A percentile compares a stretch with the other conserved stretches of the same genome.
Conservation (phyloP, 2,888 invertebrate species). For the Galeopsomyia nigrocyanea region DNA sequence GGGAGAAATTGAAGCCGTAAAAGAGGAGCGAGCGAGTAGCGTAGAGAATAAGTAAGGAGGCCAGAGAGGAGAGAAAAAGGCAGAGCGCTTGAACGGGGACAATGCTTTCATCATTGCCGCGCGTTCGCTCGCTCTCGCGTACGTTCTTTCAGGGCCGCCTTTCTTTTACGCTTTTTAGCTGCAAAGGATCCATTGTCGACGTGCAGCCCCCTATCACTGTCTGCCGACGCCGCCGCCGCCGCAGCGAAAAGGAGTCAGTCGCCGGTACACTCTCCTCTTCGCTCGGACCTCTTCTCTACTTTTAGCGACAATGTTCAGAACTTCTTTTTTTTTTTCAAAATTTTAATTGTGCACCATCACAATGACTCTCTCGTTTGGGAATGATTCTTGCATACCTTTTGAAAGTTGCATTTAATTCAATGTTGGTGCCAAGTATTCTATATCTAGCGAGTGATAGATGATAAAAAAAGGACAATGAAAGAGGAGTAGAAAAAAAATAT, state of each 20-base stretch:
- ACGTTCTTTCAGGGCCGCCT: constrained; percentile 47
- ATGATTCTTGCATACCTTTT: too few species aligned
- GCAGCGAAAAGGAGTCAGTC: constrained; percentile 20
- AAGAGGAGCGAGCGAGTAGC: constrained; percentile 21
- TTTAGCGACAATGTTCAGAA: neutral
- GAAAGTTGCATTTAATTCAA: too few species aligned
- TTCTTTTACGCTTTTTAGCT: constrained; percentile 63
- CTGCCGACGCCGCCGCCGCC: constrained; percentile 40
- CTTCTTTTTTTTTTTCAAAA: neutral
- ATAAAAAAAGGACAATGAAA: too few species aligned
- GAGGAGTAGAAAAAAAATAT: too few species aligned
- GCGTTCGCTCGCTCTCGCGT: constrained; percentile 51
- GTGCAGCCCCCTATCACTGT: constrained; percentile 58
- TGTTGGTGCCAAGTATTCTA: neutral
- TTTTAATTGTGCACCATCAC: constrained; percentile 19
- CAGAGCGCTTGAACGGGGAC: constrained; percentile 61
- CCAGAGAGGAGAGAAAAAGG: constrained; percentile 50
- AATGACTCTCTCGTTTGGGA: neutral
- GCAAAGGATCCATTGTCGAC: constrained; percentile 67
- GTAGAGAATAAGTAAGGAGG: constrained; percentile 26
- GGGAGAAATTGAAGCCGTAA: constrained; percentile 49
- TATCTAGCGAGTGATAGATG: neutral
- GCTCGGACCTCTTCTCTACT: neutral
- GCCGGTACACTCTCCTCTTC: constrained; percentile 1
- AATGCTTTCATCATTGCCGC: constrained; percentile 70